Conservation (phyloP, 2,888 invertebrate species). For the Meiosimyza decipiens region DNA sequence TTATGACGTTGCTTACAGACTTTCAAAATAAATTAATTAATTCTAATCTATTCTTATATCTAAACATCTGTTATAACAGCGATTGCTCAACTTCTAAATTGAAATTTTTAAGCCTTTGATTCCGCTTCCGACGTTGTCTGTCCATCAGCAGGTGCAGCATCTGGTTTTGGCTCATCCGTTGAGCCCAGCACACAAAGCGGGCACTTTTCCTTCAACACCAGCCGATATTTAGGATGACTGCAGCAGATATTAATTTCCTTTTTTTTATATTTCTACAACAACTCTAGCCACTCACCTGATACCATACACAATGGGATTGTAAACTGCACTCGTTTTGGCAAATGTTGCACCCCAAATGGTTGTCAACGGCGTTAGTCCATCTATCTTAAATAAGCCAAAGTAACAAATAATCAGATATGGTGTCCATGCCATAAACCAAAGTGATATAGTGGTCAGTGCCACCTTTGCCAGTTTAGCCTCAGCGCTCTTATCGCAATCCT, state of each 20-base stretch:
- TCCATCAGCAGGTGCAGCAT: slow-evolving; percentile 42
- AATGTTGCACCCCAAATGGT: slow-evolving; percentile 77
- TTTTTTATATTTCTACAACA: not conserved
- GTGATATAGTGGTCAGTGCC: slow-evolving; percentile 71
- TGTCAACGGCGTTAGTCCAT: slow-evolving; percentile 79
- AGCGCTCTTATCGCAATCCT: slow-evolving; percentile 67
- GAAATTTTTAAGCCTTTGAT: slow-evolving; percentile 46
- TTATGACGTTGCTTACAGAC: slow-evolving; percentile 33
- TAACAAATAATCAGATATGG: slow-evolving; percentile 86
- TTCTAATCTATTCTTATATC: too few species aligned
- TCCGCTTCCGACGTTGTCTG: slow-evolving; percentile 48
- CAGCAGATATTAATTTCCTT: not conserved
- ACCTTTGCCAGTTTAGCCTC: slow-evolving; percentile 71
- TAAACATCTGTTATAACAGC: not conserved
- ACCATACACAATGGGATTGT: slow-evolving; percentile 71
- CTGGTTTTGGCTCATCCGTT: slow-evolving; percentile 48
- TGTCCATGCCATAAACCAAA: slow-evolving; percentile 78
- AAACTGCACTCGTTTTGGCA: slow-evolving; percentile 71
- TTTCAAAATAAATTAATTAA: not conserved
- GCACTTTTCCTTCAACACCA: slow-evolving; percentile 70
- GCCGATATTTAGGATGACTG: slow-evolving; percentile 72
- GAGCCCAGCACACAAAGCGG: slow-evolving; percentile 67
- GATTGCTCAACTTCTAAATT: not conserved
- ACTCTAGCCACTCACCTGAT: slow-evolving; percentile 67
- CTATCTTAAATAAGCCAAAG: slow-evolving; percentile 78